Percentiles rank a stretch among this genome's conserved stretches.
phyloP scores from a whole-genome alignment of 2,888 invertebrate genomes.

The Lasioglossum morio region DNA sequence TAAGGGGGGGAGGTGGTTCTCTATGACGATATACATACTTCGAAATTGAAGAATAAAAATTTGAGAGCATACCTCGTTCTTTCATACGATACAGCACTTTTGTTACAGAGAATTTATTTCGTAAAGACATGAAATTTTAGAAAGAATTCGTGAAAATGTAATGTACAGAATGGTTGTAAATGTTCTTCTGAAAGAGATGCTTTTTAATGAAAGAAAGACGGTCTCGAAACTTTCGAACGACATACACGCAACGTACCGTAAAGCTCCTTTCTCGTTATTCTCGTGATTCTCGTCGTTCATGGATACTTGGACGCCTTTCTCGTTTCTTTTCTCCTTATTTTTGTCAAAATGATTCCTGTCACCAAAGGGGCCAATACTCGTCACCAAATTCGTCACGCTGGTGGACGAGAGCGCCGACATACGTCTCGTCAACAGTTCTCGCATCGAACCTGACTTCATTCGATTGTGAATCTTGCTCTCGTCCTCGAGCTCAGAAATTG shows the following conservation, averaged over 20 bases:
- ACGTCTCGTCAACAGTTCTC: slow-evolving; percentile 68
- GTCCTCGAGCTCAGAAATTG: slow-evolving; percentile 70
- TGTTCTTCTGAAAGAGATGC: neutral
- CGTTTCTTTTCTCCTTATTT: slow-evolving; percentile 19
- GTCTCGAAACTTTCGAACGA: neutral
- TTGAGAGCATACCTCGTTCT: too few species aligned
- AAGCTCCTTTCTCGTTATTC: slow-evolving; percentile 8
- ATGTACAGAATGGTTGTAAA: neutral
- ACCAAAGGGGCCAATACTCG: slow-evolving; percentile 54
- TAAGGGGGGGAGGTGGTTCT: too few species aligned
- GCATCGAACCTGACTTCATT: slow-evolving; percentile 68
- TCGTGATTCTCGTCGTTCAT: slow-evolving; percentile 52
- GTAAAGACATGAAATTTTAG: neutral
- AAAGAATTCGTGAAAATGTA: neutral
- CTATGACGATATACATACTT: too few species aligned
- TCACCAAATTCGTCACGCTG: slow-evolving; percentile 79
- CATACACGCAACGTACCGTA: slow-evolving; percentile 25
- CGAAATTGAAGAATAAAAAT: too few species aligned
- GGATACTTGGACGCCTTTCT: slow-evolving; percentile 41
- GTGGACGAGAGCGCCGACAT: slow-evolving; percentile 77
- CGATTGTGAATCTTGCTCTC: slow-evolving; percentile 68
- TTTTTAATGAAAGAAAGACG: neutral
- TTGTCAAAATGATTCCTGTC: slow-evolving; percentile 58
- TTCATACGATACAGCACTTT: too few species aligned
- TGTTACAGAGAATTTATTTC: too few species aligned